Base-by-base conservation (phyloP, 2,113 vertebrate genomes). In the Eclectus roratus region DNA sequence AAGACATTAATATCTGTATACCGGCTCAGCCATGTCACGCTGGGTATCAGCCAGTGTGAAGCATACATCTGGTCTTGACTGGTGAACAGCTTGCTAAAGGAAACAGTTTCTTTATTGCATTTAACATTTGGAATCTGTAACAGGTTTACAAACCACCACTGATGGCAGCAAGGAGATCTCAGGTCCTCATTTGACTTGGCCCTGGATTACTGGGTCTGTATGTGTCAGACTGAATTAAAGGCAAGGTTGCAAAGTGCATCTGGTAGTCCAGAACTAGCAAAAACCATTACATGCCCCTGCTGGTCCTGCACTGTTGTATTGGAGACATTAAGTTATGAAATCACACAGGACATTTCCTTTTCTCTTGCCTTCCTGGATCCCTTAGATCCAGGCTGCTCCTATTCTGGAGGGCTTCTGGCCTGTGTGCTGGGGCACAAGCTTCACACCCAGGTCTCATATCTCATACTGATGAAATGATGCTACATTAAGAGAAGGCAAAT, bases 11-110 rank as follows among this genome's bases (percentile, higher is more conserved):
- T 88, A 91, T 29, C 93, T 4, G 0, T 73, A 50, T 41, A 74
- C 79, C 88, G 91, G 80, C 86, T 91, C 80, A 83, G 95, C 94
- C 83, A n/a, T 80, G 84, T 63, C 56, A 84, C 24, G 56, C 78
- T 87, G 85, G 83, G 10, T 50, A 87, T 60, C 72, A 91, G 80
- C 84, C 82, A 76, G 56, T 1, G 27, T 7, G 25, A 66, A 89
- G 91, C 69, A 79, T 79, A 37, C 74, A 56, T 66, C 87, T 73
- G 35, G 13, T 19, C 88, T 53, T 81, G 72, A 39, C 46, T 90
- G 37, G 81, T 11, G 86, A 81, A 64, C 31, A 89, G n/a, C 35
- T 49, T 25, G 49, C 71, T 86, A 55, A 88, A 74, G 94, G 81
- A 91, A 95, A 93, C 68, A 13, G 66, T 91, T 77, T 4, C 84